Base-by-base conservation (phyloP, 2,888 invertebrate genomes). In the Drosophila demipolita region DNA sequence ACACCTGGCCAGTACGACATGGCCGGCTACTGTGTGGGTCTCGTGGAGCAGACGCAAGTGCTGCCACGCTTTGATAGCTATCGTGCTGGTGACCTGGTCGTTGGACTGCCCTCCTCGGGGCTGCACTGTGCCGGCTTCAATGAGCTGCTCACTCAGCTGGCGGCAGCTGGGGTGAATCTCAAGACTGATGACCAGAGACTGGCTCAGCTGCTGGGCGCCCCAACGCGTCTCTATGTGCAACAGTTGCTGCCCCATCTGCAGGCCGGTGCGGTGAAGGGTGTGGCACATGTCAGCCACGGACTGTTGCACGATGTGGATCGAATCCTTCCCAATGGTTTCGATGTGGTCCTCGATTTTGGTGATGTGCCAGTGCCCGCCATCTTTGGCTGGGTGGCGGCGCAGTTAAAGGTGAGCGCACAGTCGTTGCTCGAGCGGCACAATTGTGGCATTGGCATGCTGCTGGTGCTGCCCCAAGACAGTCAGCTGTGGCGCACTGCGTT, bases 91-190 rank as follows among this genome's bases (percentile, higher is more conserved):
- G 99, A 99, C 91, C 93, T 96, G 1, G 94, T 99, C 6, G 95
- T 99, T 74, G 98, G 97, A 0, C 92, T 99, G 63, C 95, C 97
- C 0, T 98, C 99, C 0, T 96, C 96, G 76, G 99, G 99, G 9
- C 94, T 98, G 12, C 99, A 99, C 91, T 98, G 98, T 91, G 98
- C 98, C 90, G 99, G 99, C 0, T 99, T 97, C 93, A 98, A 98
- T 91, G 94, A 98, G 52, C 96, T 99, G 57, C 94, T 98, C 85
- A 96, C 95, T 90, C 95, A 98, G 42, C 94, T 99, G 92, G 94
- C 95, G 54, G 94, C 95, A 54, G 93, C 95, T 1, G 95, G 95
- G 1, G 93, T 96, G 33, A 94, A 94, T 85, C 96, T 95, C 80
- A 93, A 92, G 8, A 95, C 95, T 78, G 81, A 91, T 3, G 94